Percentiles rank a stretch among this genome's conserved stretches.
These are phyloP conservation scores for Noctua janthe DNA, from an alignment of 2,888 invertebrate genomes.

Conservation along the genomic window DNA sequence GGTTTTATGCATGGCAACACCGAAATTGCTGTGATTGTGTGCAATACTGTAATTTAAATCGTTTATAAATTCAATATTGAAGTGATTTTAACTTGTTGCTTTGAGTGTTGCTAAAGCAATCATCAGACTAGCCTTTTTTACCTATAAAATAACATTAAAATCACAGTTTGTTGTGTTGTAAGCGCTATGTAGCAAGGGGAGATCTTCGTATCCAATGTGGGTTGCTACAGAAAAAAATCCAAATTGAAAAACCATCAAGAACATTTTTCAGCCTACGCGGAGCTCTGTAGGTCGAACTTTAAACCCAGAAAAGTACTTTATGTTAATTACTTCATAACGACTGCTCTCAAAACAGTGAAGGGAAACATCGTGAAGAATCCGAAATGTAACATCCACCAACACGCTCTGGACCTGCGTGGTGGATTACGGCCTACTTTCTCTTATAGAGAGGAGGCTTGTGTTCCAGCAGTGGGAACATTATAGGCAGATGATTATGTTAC, in stretches of 20 bases:
- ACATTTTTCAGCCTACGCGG: not conserved
- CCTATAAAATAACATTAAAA: not conserved
- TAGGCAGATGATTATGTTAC: not conserved
- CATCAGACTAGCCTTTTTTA: not conserved
- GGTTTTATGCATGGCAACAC: slow-evolving; percentile 35
- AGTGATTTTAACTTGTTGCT: slow-evolving; percentile 14
- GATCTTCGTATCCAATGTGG: too few relatives aligned
- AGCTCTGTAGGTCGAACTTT: not conserved
- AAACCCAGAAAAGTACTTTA: not conserved
- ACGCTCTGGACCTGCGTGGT: not conserved
- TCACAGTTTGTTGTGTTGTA: not conserved
- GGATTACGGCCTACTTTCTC: not conserved
- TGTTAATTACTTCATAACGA: not conserved
- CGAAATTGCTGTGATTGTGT: slow-evolving; percentile 27
- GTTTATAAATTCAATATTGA: slow-evolving; percentile 18
- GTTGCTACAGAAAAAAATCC: too few relatives aligned
- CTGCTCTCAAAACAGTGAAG: not conserved
- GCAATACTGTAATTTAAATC: slow-evolving; percentile 38
- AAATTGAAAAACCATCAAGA: not conserved
- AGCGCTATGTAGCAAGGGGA: not conserved
- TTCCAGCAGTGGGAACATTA: not conserved
- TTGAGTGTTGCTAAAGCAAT: slow-evolving; percentile 12
- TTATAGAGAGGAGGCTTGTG: not conserved
- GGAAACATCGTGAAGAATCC: not conserved
- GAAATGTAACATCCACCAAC: not conserved